Evolutionary conservation across 2,797 vertebrate genomes (phyloP), one percentile per base, ranked within the genome.

Genomic region (Mormyrops attenuatus): DNA sequence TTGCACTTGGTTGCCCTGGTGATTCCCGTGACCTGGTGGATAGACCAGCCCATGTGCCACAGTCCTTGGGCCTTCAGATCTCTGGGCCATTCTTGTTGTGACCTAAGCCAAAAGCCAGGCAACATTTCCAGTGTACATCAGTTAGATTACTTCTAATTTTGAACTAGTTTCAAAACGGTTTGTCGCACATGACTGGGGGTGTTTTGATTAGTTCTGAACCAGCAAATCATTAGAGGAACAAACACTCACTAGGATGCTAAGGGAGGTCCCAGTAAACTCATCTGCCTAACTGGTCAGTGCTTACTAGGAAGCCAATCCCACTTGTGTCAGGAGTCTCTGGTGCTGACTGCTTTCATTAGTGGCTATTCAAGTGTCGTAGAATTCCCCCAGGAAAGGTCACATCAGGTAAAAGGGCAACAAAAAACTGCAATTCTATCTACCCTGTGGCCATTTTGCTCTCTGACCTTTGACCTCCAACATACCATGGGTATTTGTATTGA

Each of bases 391-490:
- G 89, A 93, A 82, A 26, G 44, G 84, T 90, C n/a, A 85, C 55
- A 41, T 22, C 85, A 38, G 34, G 88, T 82, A 89, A 84, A 90
- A 13, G 86, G 88, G 73, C 73, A 80, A 80, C 34, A 80, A 91
- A 94, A 89, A 93, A 90, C 87, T 91, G 91, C 90, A 87, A 89
- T 91, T 93, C 88, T 84, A 91, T 91, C 92, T 95, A 92, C 90
- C 90, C 89, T 30, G 92, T 90, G 90, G 60, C 90, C 93, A 91
- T 92, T 92, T 93, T 92, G 91, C 88, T 86, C 60, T 88, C 34
- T 92, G 90, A 94, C 93, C 93, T 87, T 50, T 93, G 92, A 93
- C 91, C 92, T 90, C 89, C 88, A 88, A 85, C 88, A 90, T 80
- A 90, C 88, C 88, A 90, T 69, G 89, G 91, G 89, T 92, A 91